These are phyloP conservation scores for Tiaroga cobitis DNA, from an alignment of 2,797 vertebrate genomes.

Conservation along the genomic window DNA sequence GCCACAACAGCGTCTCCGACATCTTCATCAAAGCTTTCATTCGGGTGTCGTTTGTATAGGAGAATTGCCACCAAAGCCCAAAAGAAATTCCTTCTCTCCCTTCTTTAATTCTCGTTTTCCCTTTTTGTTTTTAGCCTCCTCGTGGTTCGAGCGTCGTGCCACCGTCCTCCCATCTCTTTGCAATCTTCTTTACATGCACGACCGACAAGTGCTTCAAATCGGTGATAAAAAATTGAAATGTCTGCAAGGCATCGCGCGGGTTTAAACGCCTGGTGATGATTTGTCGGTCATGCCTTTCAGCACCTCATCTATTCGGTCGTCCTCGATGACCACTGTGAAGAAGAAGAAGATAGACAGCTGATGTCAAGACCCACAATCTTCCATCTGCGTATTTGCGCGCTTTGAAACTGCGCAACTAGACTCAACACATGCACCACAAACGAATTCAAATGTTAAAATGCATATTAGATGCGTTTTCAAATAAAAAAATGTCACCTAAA, in stretches of 20 bases:
- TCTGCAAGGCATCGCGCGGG: slow-evolving; percentile 79
- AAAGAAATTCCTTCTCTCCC: slow-evolving; percentile 72
- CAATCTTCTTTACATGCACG: slow-evolving; percentile 88
- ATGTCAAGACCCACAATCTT: neutral
- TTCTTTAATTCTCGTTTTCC: slow-evolving; percentile 46
- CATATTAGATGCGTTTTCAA: neutral
- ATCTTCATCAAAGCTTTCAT: slow-evolving; percentile 38
- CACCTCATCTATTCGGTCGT: slow-evolving; percentile 99
- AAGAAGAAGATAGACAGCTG: slow-evolving; percentile 47
- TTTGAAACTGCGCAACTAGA: slow-evolving; percentile 26
- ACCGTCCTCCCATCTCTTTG: slow-evolving; percentile 66
- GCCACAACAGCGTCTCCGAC: slow-evolving; percentile 62
- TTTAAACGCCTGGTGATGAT: slow-evolving; percentile 95
- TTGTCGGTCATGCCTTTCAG: slow-evolving; percentile 98
- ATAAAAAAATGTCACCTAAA: neutral
- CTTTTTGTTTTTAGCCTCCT: slow-evolving; percentile 57
- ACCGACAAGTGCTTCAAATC: slow-evolving; percentile 88
- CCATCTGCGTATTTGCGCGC: neutral
- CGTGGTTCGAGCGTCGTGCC: slow-evolving; percentile 70
- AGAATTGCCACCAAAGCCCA: slow-evolving; percentile 88
- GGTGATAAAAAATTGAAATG: slow-evolving; percentile 84
- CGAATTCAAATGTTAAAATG: neutral
- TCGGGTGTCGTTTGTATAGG: slow-evolving; percentile 75
- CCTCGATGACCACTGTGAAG: slow-evolving; percentile 95
- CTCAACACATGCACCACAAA: neutral